A percentile compares a stretch with the other conserved stretches of the same genome.
Evolutionary conservation across 2,797 vertebrate genomes (phyloP).

Genomic region (Gadopsis bispinosus): DNA sequence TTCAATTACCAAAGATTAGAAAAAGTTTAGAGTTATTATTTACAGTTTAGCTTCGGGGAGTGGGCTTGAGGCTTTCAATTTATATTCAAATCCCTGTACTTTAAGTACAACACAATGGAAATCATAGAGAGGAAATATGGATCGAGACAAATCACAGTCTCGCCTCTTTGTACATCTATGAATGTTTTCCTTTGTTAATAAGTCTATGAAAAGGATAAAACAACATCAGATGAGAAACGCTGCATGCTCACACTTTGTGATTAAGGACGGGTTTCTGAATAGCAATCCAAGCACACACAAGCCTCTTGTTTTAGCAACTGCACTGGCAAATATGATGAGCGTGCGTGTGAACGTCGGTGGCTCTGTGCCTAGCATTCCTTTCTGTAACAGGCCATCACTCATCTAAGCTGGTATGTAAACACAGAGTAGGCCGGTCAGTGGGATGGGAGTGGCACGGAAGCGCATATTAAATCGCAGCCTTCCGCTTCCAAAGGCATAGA

Average conservation of each 20-base stretch:
- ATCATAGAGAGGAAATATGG: conserved; percentile 70
- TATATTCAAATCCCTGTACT: conserved; percentile 82
- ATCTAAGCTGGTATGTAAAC: conserved; percentile 80
- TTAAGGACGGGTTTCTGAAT: conserved; percentile 45
- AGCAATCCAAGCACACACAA: conserved; percentile 30
- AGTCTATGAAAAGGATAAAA: conserved; percentile 63
- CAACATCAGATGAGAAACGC: conserved; percentile 54
- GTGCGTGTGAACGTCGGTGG: conserved; percentile 44
- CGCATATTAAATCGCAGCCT: conserved; percentile 50
- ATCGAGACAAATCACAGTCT: conserved; percentile 69
- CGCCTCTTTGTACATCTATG: conserved; percentile 53
- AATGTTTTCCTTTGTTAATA: conserved; percentile 70
- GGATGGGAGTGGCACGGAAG: conserved; percentile 62
- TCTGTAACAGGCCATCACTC: conserved; percentile 72
- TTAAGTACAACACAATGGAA: conserved; percentile 78
- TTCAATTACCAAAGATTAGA: conserved; percentile 88
- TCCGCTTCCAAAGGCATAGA: conserved; percentile 27
- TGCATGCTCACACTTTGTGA: conserved; percentile 45
- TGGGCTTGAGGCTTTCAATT: conserved; percentile 81
- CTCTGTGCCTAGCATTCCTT: conserved; percentile 74
- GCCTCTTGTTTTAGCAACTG: conserved; percentile 38
- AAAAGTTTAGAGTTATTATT: conserved; percentile 88
- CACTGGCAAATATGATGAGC: conserved; percentile 43
- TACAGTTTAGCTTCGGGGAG: conserved; percentile 85
- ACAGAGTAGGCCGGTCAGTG: conserved; percentile 60